Evolutionary conservation across 30 jellyfish, hydroid and myxozoan species (phyloP).

Genomic region (Hydractinia echinata): DNA sequence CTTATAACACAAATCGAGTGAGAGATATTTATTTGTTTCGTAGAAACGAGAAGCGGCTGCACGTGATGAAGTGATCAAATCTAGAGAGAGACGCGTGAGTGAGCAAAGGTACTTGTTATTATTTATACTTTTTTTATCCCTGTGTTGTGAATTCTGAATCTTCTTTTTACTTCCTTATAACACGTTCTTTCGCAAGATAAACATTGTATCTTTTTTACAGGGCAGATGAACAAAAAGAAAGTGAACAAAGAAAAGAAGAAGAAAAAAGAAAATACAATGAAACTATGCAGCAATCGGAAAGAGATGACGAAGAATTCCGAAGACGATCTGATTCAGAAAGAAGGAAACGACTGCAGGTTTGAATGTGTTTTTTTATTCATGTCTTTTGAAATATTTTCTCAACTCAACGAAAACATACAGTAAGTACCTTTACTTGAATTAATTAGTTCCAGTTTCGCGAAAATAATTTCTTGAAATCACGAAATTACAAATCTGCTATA

Average conservation of each 20-base stretch:
- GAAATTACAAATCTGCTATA: no score
- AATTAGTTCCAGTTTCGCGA: no score
- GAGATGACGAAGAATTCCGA: constrained; percentile 78
- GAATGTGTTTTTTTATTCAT: not conserved
- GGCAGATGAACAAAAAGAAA: constrained; percentile 26
- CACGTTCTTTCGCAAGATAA: not conserved
- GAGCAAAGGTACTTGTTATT: constrained; percentile 43
- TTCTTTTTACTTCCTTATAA: no score
- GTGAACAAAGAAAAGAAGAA: constrained; percentile 42
- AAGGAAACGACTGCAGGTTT: constrained; percentile 55
- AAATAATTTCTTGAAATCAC: no score
- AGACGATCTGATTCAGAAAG: constrained; percentile 84
- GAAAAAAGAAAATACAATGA: constrained; percentile 61
- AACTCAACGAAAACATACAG: no score
- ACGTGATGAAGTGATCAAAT: constrained; percentile 57
- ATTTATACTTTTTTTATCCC: no score
- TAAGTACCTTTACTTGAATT: no score
- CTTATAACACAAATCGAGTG: no score
- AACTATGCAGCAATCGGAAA: constrained; percentile 61
- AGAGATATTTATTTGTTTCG: not conserved
- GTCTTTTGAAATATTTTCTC: no score
- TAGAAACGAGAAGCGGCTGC: constrained; percentile 60
- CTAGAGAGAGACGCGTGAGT: constrained; percentile 58
- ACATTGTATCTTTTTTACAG: constrained; percentile 26
- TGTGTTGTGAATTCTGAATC: no score